Base-by-base conservation (phyloP, 2,888 invertebrate genomes). In the Caenorhabditis wallacei region DNA sequence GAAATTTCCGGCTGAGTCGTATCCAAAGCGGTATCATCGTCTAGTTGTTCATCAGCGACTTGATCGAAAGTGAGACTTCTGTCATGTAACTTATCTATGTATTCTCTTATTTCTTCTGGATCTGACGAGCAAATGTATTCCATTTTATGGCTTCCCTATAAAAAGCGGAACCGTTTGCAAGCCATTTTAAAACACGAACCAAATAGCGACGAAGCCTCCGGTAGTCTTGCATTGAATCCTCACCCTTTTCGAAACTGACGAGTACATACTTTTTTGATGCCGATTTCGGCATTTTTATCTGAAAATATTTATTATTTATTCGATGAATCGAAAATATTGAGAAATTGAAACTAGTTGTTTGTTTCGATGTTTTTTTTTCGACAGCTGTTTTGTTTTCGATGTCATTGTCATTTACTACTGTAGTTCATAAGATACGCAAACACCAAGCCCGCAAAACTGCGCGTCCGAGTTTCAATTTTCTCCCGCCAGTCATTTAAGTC, bases 171-270 rank as follows among this genome's bases (percentile, higher is more conserved):
- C 1, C 16, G n/a, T 59, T n/a, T n/a, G n/a, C n/a, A n/a, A n/a
- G n/a, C n/a, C n/a, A n/a, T n/a, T n/a, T n/a, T n/a, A 22, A n/a
- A 16, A 20, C 11, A 63, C 74, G 40, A 3, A 81, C 80, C 80
- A 81, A 53, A 40, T 75, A 81, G 22, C 75, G 74, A 18, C 80
- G 69, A 48, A 81, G 43, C 20, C 48, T 81, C 40, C 69, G 59
- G 1, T n/a, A 8, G 13, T n/a, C 40, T 46, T 53, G 30, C 2
- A n/a, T 64, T 24, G 37, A 11, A 11, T 70, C 63, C 11, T 51
- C 53, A n/a, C 30, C 54, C 18, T 61, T 53, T 3, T 78, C 70
- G 7, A 79, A 20, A 43, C 61, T 61, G 0, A 76, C 61, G 13
- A 76, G 61, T 2, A 76, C 48, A 51, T 40, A 76, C 20, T 57